Evolutionary conservation across 2,797 vertebrate genomes (phyloP).

Genomic region (Dendrocincla tyrannina): DNA sequence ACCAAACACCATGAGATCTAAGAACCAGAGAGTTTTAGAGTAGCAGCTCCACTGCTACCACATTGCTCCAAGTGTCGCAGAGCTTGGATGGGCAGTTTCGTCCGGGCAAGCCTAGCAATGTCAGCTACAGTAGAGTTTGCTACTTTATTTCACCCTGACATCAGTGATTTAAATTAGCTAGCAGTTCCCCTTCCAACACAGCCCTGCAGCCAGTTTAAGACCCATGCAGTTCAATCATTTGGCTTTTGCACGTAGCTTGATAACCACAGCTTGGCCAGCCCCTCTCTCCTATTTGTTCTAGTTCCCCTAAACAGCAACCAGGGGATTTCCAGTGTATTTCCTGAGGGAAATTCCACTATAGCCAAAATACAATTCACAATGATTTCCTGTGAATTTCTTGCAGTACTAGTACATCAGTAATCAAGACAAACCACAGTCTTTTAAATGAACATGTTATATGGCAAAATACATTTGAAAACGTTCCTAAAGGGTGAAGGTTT

Average conservation of each 20-base stretch:
- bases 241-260: not conserved
- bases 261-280: not conserved
- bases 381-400: not conserved
- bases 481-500: not conserved
- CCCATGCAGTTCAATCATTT: not conserved
- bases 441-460: not conserved
- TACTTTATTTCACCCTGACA: not conserved
- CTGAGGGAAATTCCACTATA: not conserved
- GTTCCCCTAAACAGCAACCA: not conserved
- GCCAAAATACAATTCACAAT: not conserved
- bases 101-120: accelerated
- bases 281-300: not conserved
- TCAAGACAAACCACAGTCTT: not conserved
- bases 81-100: not conserved
- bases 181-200: not conserved
- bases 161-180: not conserved
- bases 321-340: not conserved
- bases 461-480: not conserved
- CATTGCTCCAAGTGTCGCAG: not conserved
- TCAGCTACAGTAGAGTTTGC: not conserved
- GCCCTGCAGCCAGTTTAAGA: not conserved
- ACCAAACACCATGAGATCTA: not conserved
- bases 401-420: not conserved
- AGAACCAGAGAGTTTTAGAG: not conserved
- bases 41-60: not conserved